phyloP scores from a whole-genome alignment of 2,113 vertebrate genomes.

The Geococcyx californianus region DNA sequence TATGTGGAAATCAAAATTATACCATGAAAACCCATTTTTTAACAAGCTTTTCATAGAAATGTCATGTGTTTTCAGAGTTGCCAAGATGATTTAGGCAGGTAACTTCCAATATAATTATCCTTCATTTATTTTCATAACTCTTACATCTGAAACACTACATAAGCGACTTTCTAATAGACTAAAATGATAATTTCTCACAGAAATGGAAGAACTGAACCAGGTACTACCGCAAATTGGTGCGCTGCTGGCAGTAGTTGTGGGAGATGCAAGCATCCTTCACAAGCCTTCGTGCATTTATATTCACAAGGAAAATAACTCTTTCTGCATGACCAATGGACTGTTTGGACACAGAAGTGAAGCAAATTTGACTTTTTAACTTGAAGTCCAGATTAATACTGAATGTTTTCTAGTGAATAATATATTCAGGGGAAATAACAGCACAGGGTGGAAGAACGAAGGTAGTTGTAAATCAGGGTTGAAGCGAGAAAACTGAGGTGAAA shows the following conservation, averaged over 20 bases:
- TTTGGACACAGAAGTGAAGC: background rate
- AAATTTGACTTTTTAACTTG: background rate
- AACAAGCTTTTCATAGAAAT: background rate
- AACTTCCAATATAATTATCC: background rate
- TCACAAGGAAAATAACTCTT: background rate
- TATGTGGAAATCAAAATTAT: background rate
- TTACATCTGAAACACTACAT: background rate
- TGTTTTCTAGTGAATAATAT: background rate
- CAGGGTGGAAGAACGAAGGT: background rate
- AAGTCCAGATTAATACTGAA: background rate
- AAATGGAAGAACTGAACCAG: background rate
- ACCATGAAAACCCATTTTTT: background rate
- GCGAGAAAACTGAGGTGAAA: background rate
- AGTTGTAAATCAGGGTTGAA: background rate
- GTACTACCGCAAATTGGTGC: background rate
- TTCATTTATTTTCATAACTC: background rate
- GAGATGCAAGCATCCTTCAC: background rate
- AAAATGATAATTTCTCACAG: background rate
- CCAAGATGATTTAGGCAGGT: background rate
- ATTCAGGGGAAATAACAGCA: background rate
- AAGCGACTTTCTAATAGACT: background rate
- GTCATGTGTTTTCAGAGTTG: background rate
- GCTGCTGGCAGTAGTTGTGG: background rate
- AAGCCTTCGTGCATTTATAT: background rate
- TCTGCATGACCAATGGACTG: background rate